phyloP scores from a whole-genome alignment of 2,888 invertebrate genomes.

The Tiliacea aurago region DNA sequence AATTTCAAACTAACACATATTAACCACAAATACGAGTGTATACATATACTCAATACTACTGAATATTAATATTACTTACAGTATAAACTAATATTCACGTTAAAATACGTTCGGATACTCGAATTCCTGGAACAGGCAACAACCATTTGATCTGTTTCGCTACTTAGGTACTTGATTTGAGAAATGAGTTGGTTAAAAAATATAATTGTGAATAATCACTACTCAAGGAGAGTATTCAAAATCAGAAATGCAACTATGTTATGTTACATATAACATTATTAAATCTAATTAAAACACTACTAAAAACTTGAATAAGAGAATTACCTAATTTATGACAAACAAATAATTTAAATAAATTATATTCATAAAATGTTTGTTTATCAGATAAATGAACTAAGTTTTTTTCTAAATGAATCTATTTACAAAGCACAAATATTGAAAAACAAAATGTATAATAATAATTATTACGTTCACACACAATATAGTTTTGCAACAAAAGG shows the following conservation, averaged over 20 bases:
- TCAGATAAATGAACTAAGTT: neutral
- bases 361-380: neutral
- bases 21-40: constrained; percentile 57
- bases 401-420: neutral
- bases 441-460: neutral
- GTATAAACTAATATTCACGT: constrained; percentile 66
- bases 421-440: neutral
- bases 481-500: neutral
- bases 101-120: constrained; percentile 90
- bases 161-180: neutral
- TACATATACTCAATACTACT: constrained; percentile 40
- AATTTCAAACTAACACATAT: constrained; percentile 53
- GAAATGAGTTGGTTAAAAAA: constrained; percentile 1
- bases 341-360: neutral
- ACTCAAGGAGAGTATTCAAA: neutral
- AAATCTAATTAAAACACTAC: neutral
- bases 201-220: neutral
- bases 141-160: constrained; percentile 88
- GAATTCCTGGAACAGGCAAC: constrained; percentile 82
- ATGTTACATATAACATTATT: neutral
- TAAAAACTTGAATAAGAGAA: neutral
- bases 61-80: constrained; percentile 80
- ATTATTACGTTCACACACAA: neutral
- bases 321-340: neutral
- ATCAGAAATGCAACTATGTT: neutral